Base-by-base conservation (phyloP, 2,113 vertebrate species). In the Arvicanthis niloticus region DNA sequence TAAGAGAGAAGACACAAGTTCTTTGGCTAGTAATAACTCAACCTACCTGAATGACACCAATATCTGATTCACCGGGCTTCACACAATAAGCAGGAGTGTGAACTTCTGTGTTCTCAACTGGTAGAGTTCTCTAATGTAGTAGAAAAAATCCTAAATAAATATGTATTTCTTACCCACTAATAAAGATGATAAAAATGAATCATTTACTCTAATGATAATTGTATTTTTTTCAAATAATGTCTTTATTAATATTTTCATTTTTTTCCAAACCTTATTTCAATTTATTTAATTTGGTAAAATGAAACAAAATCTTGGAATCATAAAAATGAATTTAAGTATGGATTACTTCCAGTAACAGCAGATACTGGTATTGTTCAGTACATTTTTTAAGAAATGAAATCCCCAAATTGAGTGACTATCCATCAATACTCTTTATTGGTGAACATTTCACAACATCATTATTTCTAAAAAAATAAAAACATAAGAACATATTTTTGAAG, bases 21-120 rank as follows among this genome's bases (percentile, higher is more conserved):
- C 13, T 82, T 95, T 97, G 87, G 3, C 48, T 68, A 22, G 76
- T 93, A 77, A 97, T 97, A 97, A 93, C 94, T 95, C 88, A 87
- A 42, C 58, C 81, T 58, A 72, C 1, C 3, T 73, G 42, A 98
- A 91, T 68, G 60, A 56, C 51, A 2, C 70, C 81, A 88, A 17
- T 82, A 19, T 22, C 48, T 72, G 26, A 34, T 48, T 72, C 24
- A 24, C 68, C 91, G 1, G 73, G 40, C 86, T 94, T 91, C 87
- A 58, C 82, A 16, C 4, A 24, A 76, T 70, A 67, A 48, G 7
- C 92, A 42, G 24, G 5, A 7, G 62, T 45, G 24, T 11, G 37
- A 5, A 93, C 13, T 88, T 92, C 22, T 89, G 48, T 96, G 53
- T 48, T 92, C 67, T 51, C 42, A 40, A 8, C 81, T 97, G 95